A percentile compares a stretch with the other conserved stretches of the same genome.
These are phyloP conservation scores for Dendrocincla fuliginosa DNA, from an alignment of 2,797 vertebrate species.

Conservation along the genomic window DNA sequence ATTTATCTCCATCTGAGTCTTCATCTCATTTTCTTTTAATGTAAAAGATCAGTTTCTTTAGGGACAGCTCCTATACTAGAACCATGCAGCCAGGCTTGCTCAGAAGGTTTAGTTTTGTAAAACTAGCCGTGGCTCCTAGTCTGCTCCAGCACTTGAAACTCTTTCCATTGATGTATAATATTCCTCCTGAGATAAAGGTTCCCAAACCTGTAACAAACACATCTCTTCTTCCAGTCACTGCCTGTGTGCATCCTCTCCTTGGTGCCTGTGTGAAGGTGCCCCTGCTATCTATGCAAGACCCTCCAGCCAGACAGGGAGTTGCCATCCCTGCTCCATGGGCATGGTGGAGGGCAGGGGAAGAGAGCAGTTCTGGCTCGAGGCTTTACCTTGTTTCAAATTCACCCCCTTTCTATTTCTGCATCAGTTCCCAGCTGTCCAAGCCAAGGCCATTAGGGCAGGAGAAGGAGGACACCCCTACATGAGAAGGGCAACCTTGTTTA, in stretches of 20 bases:
- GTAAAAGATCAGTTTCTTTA: neutral
- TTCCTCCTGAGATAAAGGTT: neutral
- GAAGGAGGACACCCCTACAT: neutral
- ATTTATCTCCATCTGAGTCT: neutral
- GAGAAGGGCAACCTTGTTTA: neutral
- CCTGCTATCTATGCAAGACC: accelerated
- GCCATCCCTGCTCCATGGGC: accelerated
- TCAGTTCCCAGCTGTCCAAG: neutral
- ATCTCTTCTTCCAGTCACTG: neutral
- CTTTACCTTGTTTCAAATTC: neutral
- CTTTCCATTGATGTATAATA: accelerated
- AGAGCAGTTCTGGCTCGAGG: neutral
- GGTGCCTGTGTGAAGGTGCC: neutral
- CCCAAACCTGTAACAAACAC: neutral
- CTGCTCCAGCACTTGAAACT: neutral
- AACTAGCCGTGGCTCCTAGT: neutral
- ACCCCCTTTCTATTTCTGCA: neutral
- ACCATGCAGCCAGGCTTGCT: neutral
- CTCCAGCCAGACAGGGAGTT: neutral
- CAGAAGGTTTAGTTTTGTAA: neutral
- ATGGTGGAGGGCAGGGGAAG: neutral
- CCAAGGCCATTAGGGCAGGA: neutral
- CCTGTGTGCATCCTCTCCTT: neutral
- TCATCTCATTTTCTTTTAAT: neutral
- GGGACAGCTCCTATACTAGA: neutral